Conservation (phyloP, 2,113 vertebrate species). For the Pandion haliaetus region DNA sequence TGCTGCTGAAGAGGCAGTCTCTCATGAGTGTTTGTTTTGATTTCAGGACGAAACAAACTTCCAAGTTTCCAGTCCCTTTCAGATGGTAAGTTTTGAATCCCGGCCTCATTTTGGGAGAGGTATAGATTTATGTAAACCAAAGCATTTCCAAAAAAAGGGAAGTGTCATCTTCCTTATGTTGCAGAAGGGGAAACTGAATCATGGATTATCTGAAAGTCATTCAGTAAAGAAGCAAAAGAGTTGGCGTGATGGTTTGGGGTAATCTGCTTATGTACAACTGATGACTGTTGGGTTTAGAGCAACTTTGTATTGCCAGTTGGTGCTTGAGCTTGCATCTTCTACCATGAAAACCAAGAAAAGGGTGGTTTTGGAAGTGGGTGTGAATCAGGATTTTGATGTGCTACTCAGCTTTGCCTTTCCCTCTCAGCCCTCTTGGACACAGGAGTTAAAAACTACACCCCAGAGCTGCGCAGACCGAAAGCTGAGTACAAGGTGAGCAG, state of each 20-base stretch:
- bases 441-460: conserved; percentile 79
- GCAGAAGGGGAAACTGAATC: not conserved
- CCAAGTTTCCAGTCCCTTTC: conserved; percentile 83
- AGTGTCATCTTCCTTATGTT: not conserved
- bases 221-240: not conserved
- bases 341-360: not conserved
- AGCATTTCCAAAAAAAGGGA: not conserved
- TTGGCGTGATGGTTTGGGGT: not conserved
- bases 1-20: not conserved
- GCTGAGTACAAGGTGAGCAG: conserved; percentile 87
- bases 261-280: not conserved
- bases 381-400: not conserved
- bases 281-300: not conserved
- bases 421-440: conserved; percentile 78
- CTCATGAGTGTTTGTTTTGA: not conserved
- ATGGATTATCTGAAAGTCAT: not conserved
- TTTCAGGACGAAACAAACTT: conserved; percentile 81
- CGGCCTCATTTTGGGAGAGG: not conserved
- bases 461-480: conserved; percentile 87
- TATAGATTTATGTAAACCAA: not conserved
- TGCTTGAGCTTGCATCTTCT: not conserved
- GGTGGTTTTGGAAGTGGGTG: not conserved
- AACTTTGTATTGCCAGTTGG: not conserved
- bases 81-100: conserved; percentile 78
- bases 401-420: conserved; percentile 5